Evolutionary conservation across 1,140 invertebrate species (phyloP), one percentile per base, ranked within the genome.

Genomic region (Drosophila parvula): DNA sequence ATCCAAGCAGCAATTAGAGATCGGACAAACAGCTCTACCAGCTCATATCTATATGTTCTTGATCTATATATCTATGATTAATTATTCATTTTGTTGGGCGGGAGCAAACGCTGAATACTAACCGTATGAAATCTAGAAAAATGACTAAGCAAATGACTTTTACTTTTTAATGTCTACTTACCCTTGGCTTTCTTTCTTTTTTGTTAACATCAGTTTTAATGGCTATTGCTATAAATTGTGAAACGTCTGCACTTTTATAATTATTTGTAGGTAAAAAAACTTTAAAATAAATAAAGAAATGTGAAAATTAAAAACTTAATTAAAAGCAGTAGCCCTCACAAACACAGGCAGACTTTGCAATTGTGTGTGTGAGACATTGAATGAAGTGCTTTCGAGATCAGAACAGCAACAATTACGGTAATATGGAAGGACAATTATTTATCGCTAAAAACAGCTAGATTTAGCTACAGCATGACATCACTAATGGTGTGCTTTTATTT

Each of bases 1-100:
- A 69, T 61, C 38, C 55, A 40, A 70, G 43, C 36, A 10, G 27
- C 48, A 44, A 71, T 71, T 71, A 69, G 9, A 69, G 36, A 70
- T 58, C 64, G 51, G 51, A 32, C 34, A 40, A 70, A 55, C 48
- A 55, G 12, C 32, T 8, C n/a, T 16, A 36, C 47, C 30, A 53
- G 44, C 16, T 51, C 22, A 47, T 53, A 56, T 68, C 32, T 27
- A 7, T n/a, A 28, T 18, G 16, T 30, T 30, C 7, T 28, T 12
- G n/a, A n/a, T n/a, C n/a, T 40, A 3, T 28, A 36, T 18, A 36
- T 53, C 11, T 61, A 16, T 28, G 48, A 51, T 55, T 10, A 55
- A 28, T 14, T 18, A 55, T 18, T 50, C 10, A 18, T 34, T 11
- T 3, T 16, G 7, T n/a, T 16, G 32, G 22, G 9, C 1, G 30